A percentile compares a stretch with the other conserved stretches of the same genome.
phyloP scores from a whole-genome alignment of 2,113 vertebrate genomes.

The Syngnathoides biaculeatus region DNA sequence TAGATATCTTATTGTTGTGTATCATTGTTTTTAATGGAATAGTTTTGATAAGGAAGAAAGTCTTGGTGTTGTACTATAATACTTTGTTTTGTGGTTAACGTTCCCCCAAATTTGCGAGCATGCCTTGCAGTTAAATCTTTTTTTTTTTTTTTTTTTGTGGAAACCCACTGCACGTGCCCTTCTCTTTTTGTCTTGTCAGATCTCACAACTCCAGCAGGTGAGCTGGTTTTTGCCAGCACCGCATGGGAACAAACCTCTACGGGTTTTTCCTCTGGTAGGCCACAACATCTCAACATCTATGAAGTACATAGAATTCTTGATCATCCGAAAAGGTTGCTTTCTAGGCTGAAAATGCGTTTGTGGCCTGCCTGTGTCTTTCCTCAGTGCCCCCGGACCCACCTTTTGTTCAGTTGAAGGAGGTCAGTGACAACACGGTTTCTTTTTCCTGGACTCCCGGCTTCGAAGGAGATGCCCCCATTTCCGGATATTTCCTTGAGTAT shows the following conservation, averaged over 20 bases:
- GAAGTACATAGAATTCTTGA: not conserved
- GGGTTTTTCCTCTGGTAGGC: conserved; percentile 27
- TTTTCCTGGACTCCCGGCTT: conserved; percentile 53
- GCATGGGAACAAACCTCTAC: conserved; percentile 26
- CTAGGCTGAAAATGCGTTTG: not conserved
- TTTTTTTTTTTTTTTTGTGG: not conserved
- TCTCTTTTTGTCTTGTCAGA: conserved; percentile 3
- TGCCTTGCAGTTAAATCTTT: not conserved
- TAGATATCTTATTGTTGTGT: not conserved
- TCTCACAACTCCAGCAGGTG: conserved; percentile 3
- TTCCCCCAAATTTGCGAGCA: not conserved
- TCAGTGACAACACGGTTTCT: conserved; percentile 34
- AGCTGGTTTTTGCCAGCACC: conserved; percentile 7
- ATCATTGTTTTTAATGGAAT: not conserved
- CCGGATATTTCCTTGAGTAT: conserved; percentile 52
- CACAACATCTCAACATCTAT: not conserved
- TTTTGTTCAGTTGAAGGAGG: conserved; percentile 41
- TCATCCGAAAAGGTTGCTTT: not conserved
- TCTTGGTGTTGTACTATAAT: not conserved
- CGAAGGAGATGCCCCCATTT: conserved; percentile 45
- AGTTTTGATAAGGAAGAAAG: not conserved
- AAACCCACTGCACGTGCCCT: not conserved
- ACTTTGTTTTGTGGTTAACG: not conserved
- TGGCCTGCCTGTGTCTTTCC: not conserved
- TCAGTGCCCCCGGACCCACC: conserved; percentile 46